Base-by-base conservation (phyloP, 2,888 invertebrate species). In the Agrotis exclamationis region DNA sequence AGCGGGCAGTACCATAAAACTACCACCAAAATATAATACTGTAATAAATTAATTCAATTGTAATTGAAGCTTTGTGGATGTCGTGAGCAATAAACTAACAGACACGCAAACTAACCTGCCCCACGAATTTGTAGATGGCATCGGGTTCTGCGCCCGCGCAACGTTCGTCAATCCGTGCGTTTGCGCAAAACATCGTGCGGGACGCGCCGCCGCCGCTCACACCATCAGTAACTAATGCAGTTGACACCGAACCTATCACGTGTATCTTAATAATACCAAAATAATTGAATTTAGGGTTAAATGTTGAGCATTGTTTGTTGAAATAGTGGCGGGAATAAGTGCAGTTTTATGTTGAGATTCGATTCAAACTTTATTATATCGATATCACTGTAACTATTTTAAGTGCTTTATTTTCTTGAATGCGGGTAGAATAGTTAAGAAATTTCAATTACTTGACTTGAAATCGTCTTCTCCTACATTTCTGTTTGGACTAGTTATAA, bases 111-210 rank as follows among this genome's bases (percentile, higher is more conserved):
- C 83, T 79, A 82, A 79, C 79, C 79, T 70, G 76, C 80, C 74
- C 81, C 80, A 86, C 83, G 85, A 82, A 86, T 83, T 84, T 82
- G 80, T 81, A 79, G 80, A 84, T 87, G 82, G 86, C 79, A 88
- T 89, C 87, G 79, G 63, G 76, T 85, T 85, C 75, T 74, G 74
- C 86, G 80, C 85, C 78, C 74, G 79, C 69, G 77, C 77, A 76
- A 70, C 65, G 82, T 75, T 81, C 74, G 79, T 86, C 86, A 85
- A 83, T 81, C 74, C 75, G 69, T 74, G 75, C 63, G 74, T 73
- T 90, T 90, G 87, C 87, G 87, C 89, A 90, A 92, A 67, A 81
- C 70, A 80, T 91, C 91, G 92, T 92, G 92, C 88, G 70, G 76
- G 71, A 58, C 71, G 74, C 74, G 78, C n/a, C 84, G 76, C 69